Conservation (phyloP, 1,140 invertebrate genomes). For the Drosophila ananassae region DNA sequence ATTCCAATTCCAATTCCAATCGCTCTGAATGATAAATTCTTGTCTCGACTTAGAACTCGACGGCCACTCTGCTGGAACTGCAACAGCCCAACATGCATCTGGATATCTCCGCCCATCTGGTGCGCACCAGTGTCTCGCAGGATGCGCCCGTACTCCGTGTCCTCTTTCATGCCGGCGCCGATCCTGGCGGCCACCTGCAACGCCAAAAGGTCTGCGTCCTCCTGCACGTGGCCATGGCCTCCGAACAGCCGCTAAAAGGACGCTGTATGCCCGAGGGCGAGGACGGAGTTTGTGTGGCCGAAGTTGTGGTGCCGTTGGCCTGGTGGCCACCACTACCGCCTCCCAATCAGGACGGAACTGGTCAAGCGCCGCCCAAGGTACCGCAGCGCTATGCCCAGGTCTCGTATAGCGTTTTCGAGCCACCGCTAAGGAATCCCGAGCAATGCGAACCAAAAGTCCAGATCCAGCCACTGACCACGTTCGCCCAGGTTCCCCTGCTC, state of each 20-base stretch:
- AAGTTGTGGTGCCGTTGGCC: conserved; percentile 90
- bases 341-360: conserved; percentile 85
- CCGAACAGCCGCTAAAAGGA: conserved; percentile 88
- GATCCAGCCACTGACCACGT: conserved; percentile 87
- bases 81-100: conserved; percentile 90
- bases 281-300: conserved; percentile 94
- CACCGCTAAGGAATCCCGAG: conserved; percentile 87
- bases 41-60: conserved; percentile 64
- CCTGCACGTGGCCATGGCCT: conserved; percentile 88
- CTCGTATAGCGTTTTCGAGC: conserved; percentile 93
- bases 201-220: conserved; percentile 89
- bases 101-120: conserved; percentile 95
- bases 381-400: conserved; percentile 90
- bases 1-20: not conserved
- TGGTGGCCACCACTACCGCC: conserved; percentile 93
- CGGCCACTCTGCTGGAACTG: conserved; percentile 85
- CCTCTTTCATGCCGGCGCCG: conserved; percentile 94
- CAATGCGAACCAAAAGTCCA: conserved; percentile 90
- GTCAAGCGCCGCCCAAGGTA: conserved; percentile 86
- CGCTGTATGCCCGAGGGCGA: conserved; percentile 94
- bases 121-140: conserved; percentile 91
- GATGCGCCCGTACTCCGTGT: conserved; percentile 94
- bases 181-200: conserved; percentile 86
- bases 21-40: not conserved
- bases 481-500: conserved; percentile 87